Percentiles rank a stretch among this genome's conserved stretches.
phyloP scores from a whole-genome alignment of 2,888 invertebrate genomes.

The Cheilosia vernalis region DNA sequence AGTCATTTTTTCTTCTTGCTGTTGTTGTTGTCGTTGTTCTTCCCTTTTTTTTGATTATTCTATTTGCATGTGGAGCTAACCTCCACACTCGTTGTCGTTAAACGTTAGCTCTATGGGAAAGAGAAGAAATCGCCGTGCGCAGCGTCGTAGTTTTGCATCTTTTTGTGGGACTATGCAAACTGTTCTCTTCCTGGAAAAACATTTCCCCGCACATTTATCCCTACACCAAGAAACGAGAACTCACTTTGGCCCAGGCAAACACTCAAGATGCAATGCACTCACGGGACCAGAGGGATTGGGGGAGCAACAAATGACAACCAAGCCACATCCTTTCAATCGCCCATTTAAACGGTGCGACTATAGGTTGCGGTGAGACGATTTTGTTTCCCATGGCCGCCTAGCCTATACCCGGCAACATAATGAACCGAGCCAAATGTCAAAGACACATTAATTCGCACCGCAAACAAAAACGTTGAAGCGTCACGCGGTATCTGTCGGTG shows the following conservation, averaged over 20 bases:
- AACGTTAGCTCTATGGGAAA: constrained; percentile 49
- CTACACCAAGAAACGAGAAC: constrained; percentile 6
- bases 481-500: constrained; percentile 8
- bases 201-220: neutral
- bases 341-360: constrained; percentile 13
- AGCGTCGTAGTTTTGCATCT: constrained; percentile 7
- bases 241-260: constrained; percentile 36
- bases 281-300: constrained; percentile 22
- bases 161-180: constrained; percentile 1
- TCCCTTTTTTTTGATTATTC: constrained; percentile 51
- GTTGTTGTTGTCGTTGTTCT: constrained; percentile 16
- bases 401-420: neutral
- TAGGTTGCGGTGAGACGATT: constrained; percentile 53
- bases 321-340: constrained; percentile 33
- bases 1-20: constrained; percentile 8
- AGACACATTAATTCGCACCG: constrained; percentile 57
- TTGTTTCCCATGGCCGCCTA: constrained; percentile 56
- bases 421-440: constrained; percentile 19
- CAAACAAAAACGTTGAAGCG: constrained; percentile 4
- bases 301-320: constrained; percentile 29
- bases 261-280: constrained; percentile 34
- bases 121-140: constrained; percentile 26
- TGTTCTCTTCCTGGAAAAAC: constrained; percentile 47
- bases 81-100: constrained; percentile 14
- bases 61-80: constrained; percentile 57